These are phyloP conservation scores for Serrognathus titanus DNA, from an alignment of 2,888 invertebrate species.

Conservation along the genomic window DNA sequence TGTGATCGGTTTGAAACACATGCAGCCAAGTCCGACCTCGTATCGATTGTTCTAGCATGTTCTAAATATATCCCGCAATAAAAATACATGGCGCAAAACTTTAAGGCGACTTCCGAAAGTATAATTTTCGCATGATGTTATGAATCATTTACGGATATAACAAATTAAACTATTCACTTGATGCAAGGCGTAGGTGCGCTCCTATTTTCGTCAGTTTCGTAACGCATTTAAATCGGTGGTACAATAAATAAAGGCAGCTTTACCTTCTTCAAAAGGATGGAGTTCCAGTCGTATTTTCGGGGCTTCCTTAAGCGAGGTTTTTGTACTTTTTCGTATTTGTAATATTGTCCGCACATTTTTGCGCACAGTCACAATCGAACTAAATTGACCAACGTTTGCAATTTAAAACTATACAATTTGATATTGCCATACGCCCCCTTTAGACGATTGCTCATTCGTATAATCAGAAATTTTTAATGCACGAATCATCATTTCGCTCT, in stretches of 20 bases:
- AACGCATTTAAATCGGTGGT: neutral
- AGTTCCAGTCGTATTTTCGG: constrained; percentile 11
- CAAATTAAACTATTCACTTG: constrained; percentile 12
- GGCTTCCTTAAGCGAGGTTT: neutral
- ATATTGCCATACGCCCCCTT: neutral
- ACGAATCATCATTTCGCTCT: no score
- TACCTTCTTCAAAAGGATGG: constrained; percentile 17
- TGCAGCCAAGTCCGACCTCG: neutral
- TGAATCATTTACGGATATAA: constrained; percentile 17
- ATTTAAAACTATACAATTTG: neutral
- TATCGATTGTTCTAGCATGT: constrained; percentile 1
- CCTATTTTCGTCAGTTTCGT: constrained; percentile 8
- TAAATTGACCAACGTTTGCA: neutral
- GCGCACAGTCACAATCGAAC: neutral
- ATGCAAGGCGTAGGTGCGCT: constrained; percentile 8
- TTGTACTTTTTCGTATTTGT: neutral
- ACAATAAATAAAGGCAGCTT: neutral
- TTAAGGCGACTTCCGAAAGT: neutral
- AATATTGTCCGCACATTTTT: neutral
- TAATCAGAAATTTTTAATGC: no score
- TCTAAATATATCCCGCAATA: neutral
- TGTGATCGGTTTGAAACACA: neutral
- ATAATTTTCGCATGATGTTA: constrained; percentile 1
- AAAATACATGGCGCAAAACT: neutral
- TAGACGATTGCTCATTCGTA: neutral